Conservation (phyloP, 2,113 vertebrate genomes). For the Callorhinus ursinus region DNA sequence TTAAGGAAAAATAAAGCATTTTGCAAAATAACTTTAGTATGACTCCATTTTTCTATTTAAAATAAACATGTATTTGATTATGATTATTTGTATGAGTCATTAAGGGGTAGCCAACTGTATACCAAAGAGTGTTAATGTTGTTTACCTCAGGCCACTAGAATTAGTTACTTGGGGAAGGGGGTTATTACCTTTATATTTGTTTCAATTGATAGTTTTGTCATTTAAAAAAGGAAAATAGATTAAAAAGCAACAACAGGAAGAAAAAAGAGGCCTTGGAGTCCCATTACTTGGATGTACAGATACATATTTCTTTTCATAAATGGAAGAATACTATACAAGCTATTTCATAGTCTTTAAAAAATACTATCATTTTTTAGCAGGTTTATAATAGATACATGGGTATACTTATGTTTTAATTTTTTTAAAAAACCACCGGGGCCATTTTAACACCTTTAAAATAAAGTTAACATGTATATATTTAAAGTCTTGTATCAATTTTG, state of each 20-base stretch:
- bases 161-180: not conserved
- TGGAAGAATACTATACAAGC: not conserved
- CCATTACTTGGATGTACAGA: not conserved
- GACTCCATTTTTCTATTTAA: not conserved
- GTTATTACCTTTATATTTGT: not conserved
- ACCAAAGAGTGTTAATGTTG: not conserved
- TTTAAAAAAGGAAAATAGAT: not conserved
- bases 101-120: not conserved
- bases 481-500: not conserved
- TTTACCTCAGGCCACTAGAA: not conserved
- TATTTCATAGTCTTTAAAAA: not conserved
- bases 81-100: not conserved
- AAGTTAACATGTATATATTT: not conserved
- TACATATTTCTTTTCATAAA: slow-evolving; percentile 3
- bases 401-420: not conserved
- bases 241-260: not conserved
- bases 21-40: not conserved
- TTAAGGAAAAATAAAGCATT: not conserved
- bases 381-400: not conserved
- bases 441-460: not conserved
- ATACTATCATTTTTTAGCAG: not conserved
- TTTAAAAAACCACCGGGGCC: not conserved
- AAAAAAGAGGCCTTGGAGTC: not conserved
- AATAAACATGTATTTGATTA: not conserved
- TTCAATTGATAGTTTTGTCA: not conserved